Conservation (phyloP, 2,113 vertebrate genomes). For the Xyliphius kryptos region DNA sequence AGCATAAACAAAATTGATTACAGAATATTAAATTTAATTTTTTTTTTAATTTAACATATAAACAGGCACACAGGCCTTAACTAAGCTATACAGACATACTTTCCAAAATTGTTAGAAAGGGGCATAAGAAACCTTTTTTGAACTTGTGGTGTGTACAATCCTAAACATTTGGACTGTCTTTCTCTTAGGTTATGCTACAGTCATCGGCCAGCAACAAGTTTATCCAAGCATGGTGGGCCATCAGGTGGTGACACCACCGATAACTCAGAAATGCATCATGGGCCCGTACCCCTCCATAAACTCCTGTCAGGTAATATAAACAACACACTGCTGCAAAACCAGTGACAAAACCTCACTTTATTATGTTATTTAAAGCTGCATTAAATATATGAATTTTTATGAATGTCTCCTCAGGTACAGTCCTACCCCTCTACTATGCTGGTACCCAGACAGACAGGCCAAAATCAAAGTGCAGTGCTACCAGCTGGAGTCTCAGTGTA, state of each 20-base stretch:
- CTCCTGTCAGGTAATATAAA: constrained; percentile 75
- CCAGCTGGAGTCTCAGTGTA: constrained; percentile 75
- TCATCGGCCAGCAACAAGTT: constrained; percentile 72
- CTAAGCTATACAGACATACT: too few species aligned
- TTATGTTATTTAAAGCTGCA: background rate
- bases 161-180: background rate
- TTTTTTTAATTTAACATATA: too few species aligned
- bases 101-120: background rate
- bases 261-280: constrained; percentile 75
- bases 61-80: too few species aligned
- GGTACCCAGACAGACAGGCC: constrained; percentile 69
- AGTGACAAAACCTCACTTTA: background rate
- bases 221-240: constrained; percentile 75
- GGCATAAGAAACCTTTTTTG: constrained; percentile 1
- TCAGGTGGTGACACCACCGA: constrained; percentile 69
- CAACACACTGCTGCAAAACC: background rate
- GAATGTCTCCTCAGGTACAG: constrained; percentile 45
- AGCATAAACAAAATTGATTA: too few species aligned
- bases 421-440: constrained; percentile 82
- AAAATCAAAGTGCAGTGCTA: constrained; percentile 68
- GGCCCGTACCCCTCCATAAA: constrained; percentile 79
- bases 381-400: background rate
- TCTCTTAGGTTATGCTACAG: constrained; percentile 73
- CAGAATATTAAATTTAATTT: too few species aligned
- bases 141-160: background rate